Evolutionary conservation across 2,113 vertebrate species (phyloP), one percentile per base, ranked within the genome.

Genomic region (Eolophus roseicapilla): DNA sequence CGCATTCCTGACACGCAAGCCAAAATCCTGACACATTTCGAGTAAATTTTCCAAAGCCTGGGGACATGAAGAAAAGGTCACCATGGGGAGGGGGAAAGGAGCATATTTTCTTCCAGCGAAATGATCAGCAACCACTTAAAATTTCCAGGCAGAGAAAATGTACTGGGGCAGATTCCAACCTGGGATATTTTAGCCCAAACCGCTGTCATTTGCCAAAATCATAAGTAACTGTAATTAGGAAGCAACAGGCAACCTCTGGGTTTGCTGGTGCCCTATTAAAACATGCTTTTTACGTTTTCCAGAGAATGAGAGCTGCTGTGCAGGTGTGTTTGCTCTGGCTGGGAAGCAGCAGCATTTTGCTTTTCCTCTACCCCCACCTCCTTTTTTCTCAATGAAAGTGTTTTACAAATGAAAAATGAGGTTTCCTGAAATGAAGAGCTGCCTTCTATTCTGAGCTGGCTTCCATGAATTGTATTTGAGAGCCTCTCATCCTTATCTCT

Each of bases 361-460:
- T 91, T 85, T 68, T 55, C 75, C 77, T 20, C 62, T 64, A 24
- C 10, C 52, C 6, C 23, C 21, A 7, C 33, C 69, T 25, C 15
- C 13, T 23, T 46, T 81, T 94, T 93, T 88, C 86, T 92, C 86
- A 94, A 96, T 95, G 96, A 85, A 97, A 94, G 92, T 78, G 91
- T 87, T 95, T 97, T 95, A 91, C 82, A 91, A 88, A 85, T 3
- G 84, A 93, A 96, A 94, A 88, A 67, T 78, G 90, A 96, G 82
- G 87, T 94, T 97, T 97, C 96, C 83, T 92, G 95, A 97, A 96
- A 97, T 95, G 88, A 97, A 92, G 29, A 6, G 28, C 23, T 49
- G 33, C 7, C 33, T 97, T 80, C 86, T 69, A 50, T 70, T 96
- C 78, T 93, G 92, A 86, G 73, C 16, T 91, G 88, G 93, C 79